Evolutionary conservation across 2,113 vertebrate species (phyloP), one percentile per base, ranked within the genome.

Genomic region (Dromiciops gliroides): DNA sequence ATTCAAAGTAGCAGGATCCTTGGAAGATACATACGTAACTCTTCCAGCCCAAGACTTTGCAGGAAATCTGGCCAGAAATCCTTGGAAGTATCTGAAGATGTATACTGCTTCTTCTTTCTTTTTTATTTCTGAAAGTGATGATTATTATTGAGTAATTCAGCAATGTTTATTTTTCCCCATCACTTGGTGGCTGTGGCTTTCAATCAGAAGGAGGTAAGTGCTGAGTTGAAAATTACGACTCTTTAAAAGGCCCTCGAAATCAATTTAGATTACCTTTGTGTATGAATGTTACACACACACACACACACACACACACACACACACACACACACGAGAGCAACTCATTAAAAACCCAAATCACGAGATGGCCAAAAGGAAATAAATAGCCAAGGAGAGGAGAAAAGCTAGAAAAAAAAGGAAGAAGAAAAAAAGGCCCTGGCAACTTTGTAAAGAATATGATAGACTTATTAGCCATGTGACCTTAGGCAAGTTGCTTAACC

Each of bases 61-160:
- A 22, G 92, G 28, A 90, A 53, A 9, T 96, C 48, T 95, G 90
- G 95, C 89, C 90, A 97, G 37, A 97, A 26, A 95, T 4, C 75
- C 94, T 94, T 89, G 95, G 50, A 96, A 95, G 91, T 90, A 93
- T 96, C 90, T 94, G 91, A 91, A 90, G 96, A 91, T 95, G 95
- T 95, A 97, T 92, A 91, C 28, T 11, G 11, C 25, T 26, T 26
- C 24, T 37, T 37, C 31, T 16, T 60, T 26, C 26, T 28, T 25
- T 53, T 26, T 25, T 67, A 2, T 5, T 75, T 75, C 52, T 94
- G 92, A 53, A 94, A 97, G 83, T 94, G 93, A 90, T 91, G 94
- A 96, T 98, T 97, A 98, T 95, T 97, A 95, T 50, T 48, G 52
- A 75, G 92, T 95, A 96, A 97, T 44, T 25, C 49, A 94, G 96